These are phyloP conservation scores for Nothocercus nigrocapillus DNA, from an alignment of 2,113 vertebrate species.

Conservation along the genomic window DNA sequence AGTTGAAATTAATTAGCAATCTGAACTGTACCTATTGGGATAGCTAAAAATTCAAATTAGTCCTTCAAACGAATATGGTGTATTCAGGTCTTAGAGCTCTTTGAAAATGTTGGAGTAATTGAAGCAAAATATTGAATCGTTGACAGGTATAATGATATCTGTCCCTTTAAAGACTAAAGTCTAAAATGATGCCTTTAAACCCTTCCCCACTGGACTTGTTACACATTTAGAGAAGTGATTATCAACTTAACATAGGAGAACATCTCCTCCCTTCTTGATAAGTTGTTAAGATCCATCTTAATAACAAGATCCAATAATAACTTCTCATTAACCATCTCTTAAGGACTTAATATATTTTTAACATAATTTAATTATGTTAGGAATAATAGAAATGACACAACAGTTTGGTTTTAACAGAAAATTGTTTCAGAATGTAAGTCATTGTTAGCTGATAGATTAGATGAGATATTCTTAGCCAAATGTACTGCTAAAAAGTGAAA, in stretches of 20 bases:
- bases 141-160: background rate
- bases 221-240: background rate
- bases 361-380: background rate
- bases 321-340: background rate
- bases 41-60: conserved; percentile 24
- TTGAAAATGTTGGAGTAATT: background rate
- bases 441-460: background rate
- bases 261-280: background rate
- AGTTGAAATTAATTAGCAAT: conserved; percentile 27
- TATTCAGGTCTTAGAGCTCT: background rate
- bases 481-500: background rate
- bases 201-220: background rate
- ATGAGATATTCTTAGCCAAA: background rate
- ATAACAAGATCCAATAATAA: background rate
- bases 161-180: background rate
- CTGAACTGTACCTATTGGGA: conserved; percentile 12
- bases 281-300: background rate
- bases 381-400: background rate
- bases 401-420: background rate
- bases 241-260: background rate
- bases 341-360: background rate
- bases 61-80: background rate
- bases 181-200: accelerated
- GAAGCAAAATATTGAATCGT: background rate
- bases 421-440: background rate